Conservation (phyloP, 2,113 vertebrate species). For the Nansenia antarctica region DNA sequence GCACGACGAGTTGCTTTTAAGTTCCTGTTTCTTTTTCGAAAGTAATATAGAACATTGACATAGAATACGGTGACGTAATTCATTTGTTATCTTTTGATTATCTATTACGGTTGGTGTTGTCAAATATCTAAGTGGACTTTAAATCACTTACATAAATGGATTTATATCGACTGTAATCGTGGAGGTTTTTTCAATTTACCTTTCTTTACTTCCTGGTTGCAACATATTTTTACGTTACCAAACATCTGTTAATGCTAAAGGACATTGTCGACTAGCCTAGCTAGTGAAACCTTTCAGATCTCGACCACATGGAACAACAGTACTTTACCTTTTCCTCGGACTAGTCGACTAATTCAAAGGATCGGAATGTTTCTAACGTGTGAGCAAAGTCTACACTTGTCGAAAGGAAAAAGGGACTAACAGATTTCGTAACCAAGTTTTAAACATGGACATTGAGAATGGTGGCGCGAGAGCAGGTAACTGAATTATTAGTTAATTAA, state of each 20-base stretch:
- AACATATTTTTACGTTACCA: neutral
- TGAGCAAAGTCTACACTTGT: slow-evolving; percentile 10
- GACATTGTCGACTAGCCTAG: too few relatives aligned
- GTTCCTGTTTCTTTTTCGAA: slow-evolving; percentile 68
- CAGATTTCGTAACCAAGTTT: slow-evolving; percentile 41
- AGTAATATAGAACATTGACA: neutral
- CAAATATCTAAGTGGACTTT: neutral
- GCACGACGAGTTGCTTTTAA: neutral
- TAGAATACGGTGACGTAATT: too few relatives aligned
- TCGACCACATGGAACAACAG: too few relatives aligned
- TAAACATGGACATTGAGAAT: slow-evolving; percentile 65
- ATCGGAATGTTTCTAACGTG: slow-evolving; percentile 19
- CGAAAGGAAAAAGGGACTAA: slow-evolving; percentile 15
- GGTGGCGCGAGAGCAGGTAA: slow-evolving; percentile 44
- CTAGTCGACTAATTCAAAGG: neutral
- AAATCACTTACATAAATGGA: neutral
- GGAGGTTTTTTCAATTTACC: neutral
- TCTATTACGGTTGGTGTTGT: neutral
- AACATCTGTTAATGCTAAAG: neutral
- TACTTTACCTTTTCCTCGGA: neutral
- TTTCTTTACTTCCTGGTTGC: slow-evolving; percentile 67
- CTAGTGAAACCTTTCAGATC: too few relatives aligned
- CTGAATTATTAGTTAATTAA: too few relatives aligned
- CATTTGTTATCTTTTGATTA: neutral
- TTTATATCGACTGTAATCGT: neutral